Conservation (phyloP, 1,140 invertebrate species). For the Diploscapter pachys region DNA sequence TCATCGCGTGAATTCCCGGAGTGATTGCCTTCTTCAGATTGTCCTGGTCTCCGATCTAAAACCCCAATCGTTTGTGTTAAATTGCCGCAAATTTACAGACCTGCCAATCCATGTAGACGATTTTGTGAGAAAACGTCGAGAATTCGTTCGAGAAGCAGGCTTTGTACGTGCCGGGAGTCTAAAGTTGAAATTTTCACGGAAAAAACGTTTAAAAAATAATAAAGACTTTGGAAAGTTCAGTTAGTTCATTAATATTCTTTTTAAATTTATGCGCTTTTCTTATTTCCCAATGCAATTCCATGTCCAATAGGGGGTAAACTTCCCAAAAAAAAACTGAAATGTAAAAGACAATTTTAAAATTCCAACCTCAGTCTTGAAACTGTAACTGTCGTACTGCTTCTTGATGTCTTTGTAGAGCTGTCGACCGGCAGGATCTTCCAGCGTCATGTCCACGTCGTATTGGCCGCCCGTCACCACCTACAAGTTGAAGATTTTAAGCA, state of each 20-base stretch:
- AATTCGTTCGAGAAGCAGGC: slow-evolving; percentile 98
- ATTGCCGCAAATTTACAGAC: not conserved
- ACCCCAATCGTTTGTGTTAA: not conserved
- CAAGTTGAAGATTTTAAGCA: slow-evolving; percentile 21
- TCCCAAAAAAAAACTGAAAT: no score
- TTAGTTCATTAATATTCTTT: no score
- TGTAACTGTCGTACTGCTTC: slow-evolving; percentile 72
- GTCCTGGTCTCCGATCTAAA: slow-evolving; percentile 19
- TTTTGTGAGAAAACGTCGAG: slow-evolving; percentile 98
- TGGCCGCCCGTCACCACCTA: slow-evolving; percentile 97
- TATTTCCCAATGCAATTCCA: no score
- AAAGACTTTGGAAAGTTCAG: no score
- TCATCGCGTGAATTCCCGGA: slow-evolving; percentile 35
- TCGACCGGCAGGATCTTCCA: slow-evolving; percentile 82
- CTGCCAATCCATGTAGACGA: slow-evolving; percentile 94
- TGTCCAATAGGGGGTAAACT: no score
- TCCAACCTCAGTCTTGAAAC: slow-evolving; percentile 73
- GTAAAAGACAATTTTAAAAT: slow-evolving; percentile 28
- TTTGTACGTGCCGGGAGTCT: slow-evolving; percentile 34
- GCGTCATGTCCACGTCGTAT: slow-evolving; percentile 91
- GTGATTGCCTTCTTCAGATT: slow-evolving; percentile 7
- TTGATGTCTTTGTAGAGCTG: slow-evolving; percentile 81
- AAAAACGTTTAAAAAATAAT: no score
- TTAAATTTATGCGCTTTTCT: no score
- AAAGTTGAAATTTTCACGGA: not conserved